phyloP scores from a whole-genome alignment of 1,140 invertebrate species.

The Chionoecetes opilio region DNA sequence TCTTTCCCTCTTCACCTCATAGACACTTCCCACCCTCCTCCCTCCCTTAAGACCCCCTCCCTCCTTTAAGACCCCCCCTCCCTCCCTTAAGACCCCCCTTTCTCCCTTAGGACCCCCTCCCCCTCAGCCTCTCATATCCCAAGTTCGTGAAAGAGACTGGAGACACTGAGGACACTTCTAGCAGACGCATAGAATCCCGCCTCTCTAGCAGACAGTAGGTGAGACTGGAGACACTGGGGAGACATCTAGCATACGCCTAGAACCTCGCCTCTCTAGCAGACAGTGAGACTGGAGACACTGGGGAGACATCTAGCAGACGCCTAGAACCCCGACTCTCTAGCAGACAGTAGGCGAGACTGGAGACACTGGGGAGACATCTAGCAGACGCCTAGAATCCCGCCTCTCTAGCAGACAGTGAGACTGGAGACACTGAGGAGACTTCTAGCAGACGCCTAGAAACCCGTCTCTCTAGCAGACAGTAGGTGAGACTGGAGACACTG shows the following conservation, averaged over 20 bases:
- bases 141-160: background rate
- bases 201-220: no score
- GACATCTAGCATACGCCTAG: no score
- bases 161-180: no score
- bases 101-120: background rate
- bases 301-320: slow-evolving; percentile 29
- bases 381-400: background rate
- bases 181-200: no score
- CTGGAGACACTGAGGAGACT: no score
- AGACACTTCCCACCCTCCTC: background rate
- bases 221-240: no score
- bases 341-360: no score
- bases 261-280: no score
- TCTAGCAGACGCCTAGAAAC: background rate
- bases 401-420: no score
- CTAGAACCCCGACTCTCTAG: background rate
- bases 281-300: no score
- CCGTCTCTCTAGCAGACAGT: no score
- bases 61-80: background rate
- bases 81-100: background rate
- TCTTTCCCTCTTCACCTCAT: background rate
- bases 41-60: slow-evolving; percentile 16
- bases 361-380: background rate
- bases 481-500: no score
- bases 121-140: background rate